phyloP scores from a whole-genome alignment of 1,140 invertebrate species.

The Aphelinus certus region DNA sequence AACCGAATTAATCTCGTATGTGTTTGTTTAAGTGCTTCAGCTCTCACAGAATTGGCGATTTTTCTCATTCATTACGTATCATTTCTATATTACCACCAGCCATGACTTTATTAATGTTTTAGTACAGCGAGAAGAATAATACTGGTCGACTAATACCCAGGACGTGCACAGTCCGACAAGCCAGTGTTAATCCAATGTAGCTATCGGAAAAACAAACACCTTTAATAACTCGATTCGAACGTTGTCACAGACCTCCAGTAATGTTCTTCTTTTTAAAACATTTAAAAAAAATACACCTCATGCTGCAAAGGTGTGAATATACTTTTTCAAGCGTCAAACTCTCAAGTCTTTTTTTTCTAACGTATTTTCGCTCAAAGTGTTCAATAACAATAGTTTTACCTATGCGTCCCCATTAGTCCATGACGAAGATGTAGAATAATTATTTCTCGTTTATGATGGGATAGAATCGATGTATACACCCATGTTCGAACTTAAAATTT shows the following conservation, averaged over 20 bases:
- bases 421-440: too few relatives aligned
- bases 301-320: too few relatives aligned
- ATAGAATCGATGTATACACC: too few relatives aligned
- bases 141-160: background rate
- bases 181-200: too few relatives aligned
- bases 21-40: constrained; percentile 54
- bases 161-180: too few relatives aligned
- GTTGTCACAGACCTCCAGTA: background rate
- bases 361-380: constrained; percentile 31
- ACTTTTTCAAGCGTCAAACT: constrained; percentile 11
- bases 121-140: constrained; percentile 15
- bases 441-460: too few relatives aligned
- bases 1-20: constrained; percentile 53
- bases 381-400: constrained; percentile 23
- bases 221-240: too few relatives aligned
- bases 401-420: too few relatives aligned
- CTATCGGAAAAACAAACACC: too few relatives aligned
- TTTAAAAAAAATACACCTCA: too few relatives aligned
- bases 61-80: constrained; percentile 36
- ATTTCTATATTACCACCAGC: constrained; percentile 56
- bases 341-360: constrained; percentile 18
- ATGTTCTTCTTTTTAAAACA: background rate
- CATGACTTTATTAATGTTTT: constrained; percentile 58
- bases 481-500: background rate
- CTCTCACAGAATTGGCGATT: constrained; percentile 45